phyloP scores from a whole-genome alignment of 1,140 invertebrate genomes.

The Eubasilissa regina region DNA sequence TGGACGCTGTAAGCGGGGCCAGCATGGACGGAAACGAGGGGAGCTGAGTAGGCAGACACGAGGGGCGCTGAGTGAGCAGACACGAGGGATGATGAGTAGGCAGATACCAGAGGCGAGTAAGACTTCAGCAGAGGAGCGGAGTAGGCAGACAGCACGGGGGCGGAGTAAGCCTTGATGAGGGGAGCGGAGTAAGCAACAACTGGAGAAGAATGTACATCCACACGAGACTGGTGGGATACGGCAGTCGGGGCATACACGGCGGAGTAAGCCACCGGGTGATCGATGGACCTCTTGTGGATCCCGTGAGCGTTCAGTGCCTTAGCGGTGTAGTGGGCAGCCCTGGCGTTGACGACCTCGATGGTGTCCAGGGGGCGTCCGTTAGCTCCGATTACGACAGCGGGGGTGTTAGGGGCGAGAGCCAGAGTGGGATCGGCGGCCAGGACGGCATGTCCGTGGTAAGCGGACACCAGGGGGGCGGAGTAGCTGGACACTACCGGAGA shows the following conservation, averaged over 20 bases:
- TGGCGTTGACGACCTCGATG: slow-evolving; percentile 69
- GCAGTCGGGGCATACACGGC: slow-evolving; percentile 23
- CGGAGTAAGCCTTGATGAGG: slow-evolving; percentile 47
- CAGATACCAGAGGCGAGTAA: slow-evolving; percentile 57
- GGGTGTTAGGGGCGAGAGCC: slow-evolving; percentile 63
- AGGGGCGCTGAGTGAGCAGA: slow-evolving; percentile 55
- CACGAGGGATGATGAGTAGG: slow-evolving; percentile 61
- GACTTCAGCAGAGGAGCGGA: slow-evolving; percentile 42
- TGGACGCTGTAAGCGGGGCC: slow-evolving; percentile 63
- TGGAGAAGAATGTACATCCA: slow-evolving; percentile 53
- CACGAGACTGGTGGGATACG: slow-evolving; percentile 58
- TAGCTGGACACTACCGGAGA: slow-evolving; percentile 58
- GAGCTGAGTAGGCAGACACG: slow-evolving; percentile 61
- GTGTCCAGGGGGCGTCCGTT: slow-evolving; percentile 65
- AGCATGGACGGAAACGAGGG: slow-evolving; percentile 61
- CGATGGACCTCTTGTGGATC: slow-evolving; percentile 54
- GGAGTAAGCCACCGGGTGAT: slow-evolving; percentile 53
- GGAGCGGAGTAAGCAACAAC: slow-evolving; percentile 54
- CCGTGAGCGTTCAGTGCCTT: slow-evolving; percentile 64
- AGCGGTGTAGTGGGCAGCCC: slow-evolving; percentile 64
- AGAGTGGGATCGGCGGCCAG: slow-evolving; percentile 50
- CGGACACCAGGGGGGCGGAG: slow-evolving; percentile 60
- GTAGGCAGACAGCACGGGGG: slow-evolving; percentile 48
- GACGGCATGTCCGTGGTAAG: slow-evolving; percentile 19
- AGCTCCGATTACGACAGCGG: slow-evolving; percentile 36